Percentiles rank a stretch among this genome's conserved stretches.
Evolutionary conservation across 2,888 invertebrate genomes (phyloP).

Genomic region (Leptinotarsa peninsularis): DNA sequence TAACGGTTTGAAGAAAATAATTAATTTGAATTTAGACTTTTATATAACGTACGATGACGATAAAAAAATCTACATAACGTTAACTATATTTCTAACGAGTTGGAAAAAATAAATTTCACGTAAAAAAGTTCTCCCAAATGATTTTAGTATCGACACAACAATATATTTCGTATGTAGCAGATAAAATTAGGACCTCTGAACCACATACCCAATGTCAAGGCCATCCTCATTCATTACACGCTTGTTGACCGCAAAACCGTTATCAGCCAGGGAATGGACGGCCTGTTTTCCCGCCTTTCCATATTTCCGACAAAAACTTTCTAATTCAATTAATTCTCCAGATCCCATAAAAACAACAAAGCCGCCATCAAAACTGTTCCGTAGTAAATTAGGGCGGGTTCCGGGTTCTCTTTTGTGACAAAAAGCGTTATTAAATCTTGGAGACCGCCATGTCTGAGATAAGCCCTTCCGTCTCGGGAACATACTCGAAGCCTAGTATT

Average conservation of each 20-base stretch:
- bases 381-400: slow-evolving; percentile 42
- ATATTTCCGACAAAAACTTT: slow-evolving; percentile 30
- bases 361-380: slow-evolving; percentile 38
- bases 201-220: neutral
- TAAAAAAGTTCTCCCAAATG: too few relatives aligned
- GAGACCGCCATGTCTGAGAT: slow-evolving; percentile 50
- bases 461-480: slow-evolving; percentile 44
- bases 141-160: too few relatives aligned
- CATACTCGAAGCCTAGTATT: slow-evolving; percentile 42
- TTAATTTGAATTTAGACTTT: too few relatives aligned
- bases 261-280: neutral
- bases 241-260: slow-evolving; percentile 9
- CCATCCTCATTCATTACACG: neutral
- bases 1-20: too few relatives aligned
- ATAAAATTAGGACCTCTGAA: too few relatives aligned
- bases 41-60: too few relatives aligned
- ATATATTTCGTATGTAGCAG: too few relatives aligned
- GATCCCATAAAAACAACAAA: slow-evolving; percentile 38
- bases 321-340: slow-evolving; percentile 40
- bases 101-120: too few relatives aligned
- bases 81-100: too few relatives aligned
- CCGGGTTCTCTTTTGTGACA: slow-evolving; percentile 26
- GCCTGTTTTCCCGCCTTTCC: slow-evolving; percentile 10
- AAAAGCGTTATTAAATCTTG: slow-evolving; percentile 54
- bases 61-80: too few relatives aligned